These are phyloP conservation scores for Olivierus martensii DNA, from an alignment of 1,140 invertebrate genomes.

Conservation along the genomic window DNA sequence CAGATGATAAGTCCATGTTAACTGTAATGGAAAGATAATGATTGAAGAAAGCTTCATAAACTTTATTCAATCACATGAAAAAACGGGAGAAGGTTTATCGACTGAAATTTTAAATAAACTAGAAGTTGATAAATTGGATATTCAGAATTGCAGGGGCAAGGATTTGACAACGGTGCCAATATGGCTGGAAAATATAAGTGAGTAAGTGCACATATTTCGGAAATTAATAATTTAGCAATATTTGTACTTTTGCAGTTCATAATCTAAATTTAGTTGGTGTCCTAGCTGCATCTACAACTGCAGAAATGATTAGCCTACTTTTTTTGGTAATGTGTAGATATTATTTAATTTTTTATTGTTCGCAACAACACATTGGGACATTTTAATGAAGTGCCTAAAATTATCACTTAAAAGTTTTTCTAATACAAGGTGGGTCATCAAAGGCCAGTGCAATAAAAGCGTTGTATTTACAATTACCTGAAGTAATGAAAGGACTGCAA, in stretches of 20 bases:
- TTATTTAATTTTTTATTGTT: background rate
- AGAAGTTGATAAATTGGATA: no score
- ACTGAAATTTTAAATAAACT: no score
- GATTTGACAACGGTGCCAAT: slow-evolving; percentile 1
- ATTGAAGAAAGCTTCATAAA: no score
- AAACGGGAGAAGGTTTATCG: slow-evolving; percentile 6
- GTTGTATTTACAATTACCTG: no score
- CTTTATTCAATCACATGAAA: slow-evolving; percentile 5
- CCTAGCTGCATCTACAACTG: background rate
- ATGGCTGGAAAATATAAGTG: slow-evolving; percentile 1
- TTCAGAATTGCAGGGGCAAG: slow-evolving; percentile 6
- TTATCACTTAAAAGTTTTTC: no score
- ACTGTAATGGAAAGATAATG: background rate
- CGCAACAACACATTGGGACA: background rate
- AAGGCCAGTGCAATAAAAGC: no score
- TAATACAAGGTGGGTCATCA: no score
- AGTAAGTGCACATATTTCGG: slow-evolving; percentile 1
- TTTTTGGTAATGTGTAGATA: background rate
- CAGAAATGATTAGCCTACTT: background rate
- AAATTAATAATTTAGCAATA: slow-evolving; percentile 1
- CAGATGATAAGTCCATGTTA: slow-evolving; percentile 10
- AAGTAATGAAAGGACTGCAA: no score
- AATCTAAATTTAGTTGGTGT: slow-evolving; percentile 1
- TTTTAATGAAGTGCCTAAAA: no score
- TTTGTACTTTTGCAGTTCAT: slow-evolving; percentile 5